Evolutionary conservation across 2,888 invertebrate species (phyloP).

Genomic region (Caenorhabditis zanzibari): DNA sequence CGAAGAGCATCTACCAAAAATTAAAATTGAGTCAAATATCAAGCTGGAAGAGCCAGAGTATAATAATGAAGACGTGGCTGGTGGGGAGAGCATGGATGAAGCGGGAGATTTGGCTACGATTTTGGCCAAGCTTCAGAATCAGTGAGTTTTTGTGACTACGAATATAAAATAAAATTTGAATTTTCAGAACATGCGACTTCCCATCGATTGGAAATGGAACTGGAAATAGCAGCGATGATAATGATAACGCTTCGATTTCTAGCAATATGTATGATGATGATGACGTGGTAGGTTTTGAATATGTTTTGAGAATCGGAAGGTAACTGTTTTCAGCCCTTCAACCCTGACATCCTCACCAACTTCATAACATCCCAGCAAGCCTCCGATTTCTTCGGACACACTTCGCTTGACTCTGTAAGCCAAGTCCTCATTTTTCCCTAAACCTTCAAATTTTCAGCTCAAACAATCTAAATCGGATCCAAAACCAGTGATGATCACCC

Average conservation of each 20-base stretch:
- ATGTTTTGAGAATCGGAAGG: no score
- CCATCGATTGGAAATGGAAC: background rate
- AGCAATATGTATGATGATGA: slow-evolving; percentile 53
- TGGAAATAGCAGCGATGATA: slow-evolving; percentile 33
- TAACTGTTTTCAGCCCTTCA: slow-evolving; percentile 47
- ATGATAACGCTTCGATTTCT: slow-evolving; percentile 29
- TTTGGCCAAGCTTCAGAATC: slow-evolving; percentile 34
- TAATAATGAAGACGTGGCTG: background rate
- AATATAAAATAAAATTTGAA: background rate
- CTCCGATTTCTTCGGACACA: slow-evolving; percentile 47
- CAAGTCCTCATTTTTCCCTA: background rate
- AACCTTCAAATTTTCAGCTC: no score
- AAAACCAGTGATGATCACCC: background rate
- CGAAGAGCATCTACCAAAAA: background rate
- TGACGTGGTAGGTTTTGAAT: slow-evolving; percentile 39
- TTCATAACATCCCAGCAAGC: slow-evolving; percentile 69
- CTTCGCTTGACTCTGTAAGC: slow-evolving; percentile 12
- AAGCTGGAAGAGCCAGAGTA: slow-evolving; percentile 10
- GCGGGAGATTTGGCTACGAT: background rate
- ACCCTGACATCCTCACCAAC: slow-evolving; percentile 66
- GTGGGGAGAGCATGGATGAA: background rate
- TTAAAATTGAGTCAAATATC: background rate
- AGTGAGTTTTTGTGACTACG: slow-evolving; percentile 36
- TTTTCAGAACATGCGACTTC: slow-evolving; percentile 13
- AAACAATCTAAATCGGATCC: background rate